Conservation (phyloP, 2,888 invertebrate genomes). For the Alviniconcha strummeri region DNA sequence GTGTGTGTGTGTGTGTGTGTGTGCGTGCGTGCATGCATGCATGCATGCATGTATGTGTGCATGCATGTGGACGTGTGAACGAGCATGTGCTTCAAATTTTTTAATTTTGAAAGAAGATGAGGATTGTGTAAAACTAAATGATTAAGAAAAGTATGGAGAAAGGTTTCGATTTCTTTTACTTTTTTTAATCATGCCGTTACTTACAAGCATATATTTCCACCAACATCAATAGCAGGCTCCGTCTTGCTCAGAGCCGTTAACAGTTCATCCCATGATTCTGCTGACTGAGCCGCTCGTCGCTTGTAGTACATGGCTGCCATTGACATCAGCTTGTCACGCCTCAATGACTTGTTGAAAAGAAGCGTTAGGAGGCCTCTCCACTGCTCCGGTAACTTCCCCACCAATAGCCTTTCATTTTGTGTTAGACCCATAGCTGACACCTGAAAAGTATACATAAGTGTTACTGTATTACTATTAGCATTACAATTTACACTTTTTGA, state of each 20-base stretch:
- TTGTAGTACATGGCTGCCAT: background rate
- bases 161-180: background rate
- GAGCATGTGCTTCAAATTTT: too few species aligned
- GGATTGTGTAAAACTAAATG: too few species aligned
- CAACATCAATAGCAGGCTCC: background rate
- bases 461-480: too few species aligned
- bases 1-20: too few species aligned
- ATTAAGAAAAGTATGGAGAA: too few species aligned
- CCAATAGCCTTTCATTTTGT: background rate
- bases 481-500: too few species aligned
- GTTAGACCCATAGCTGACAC: conserved; percentile 2
- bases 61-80: too few species aligned
- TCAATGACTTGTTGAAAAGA: background rate
- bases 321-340: background rate
- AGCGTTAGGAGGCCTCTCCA: conserved; percentile 6
- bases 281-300: background rate
- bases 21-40: too few species aligned
- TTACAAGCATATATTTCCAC: background rate
- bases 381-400: conserved; percentile 4
- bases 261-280: conserved; percentile 7
- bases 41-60: too few species aligned
- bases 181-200: background rate
- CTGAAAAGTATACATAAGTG: background rate
- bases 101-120: too few species aligned
- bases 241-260: background rate